phyloP scores from a whole-genome alignment of 2,888 invertebrate species.

The Lamproptera curius region DNA sequence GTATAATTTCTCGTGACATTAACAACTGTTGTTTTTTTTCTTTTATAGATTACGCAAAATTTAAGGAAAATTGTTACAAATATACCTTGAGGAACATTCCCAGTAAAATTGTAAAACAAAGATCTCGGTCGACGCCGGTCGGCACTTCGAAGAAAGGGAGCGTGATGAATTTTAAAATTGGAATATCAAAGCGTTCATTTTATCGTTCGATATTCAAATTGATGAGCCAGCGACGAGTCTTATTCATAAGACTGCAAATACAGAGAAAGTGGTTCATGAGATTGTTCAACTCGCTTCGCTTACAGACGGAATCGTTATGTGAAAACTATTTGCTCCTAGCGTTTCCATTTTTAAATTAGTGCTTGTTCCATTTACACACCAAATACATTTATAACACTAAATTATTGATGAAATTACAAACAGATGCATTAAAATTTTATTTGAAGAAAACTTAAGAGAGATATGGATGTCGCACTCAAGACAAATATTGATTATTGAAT shows the following conservation, averaged over 20 bases:
- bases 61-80: slow-evolving; percentile 24
- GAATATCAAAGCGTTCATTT: slow-evolving; percentile 44
- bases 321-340: slow-evolving; percentile 3
- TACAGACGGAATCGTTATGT: slow-evolving; percentile 9
- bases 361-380: background rate
- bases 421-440: background rate
- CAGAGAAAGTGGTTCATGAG: slow-evolving; percentile 14
- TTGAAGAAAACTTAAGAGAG: too few relatives aligned
- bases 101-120: slow-evolving; percentile 26
- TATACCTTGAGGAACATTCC: slow-evolving; percentile 17
- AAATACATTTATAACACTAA: background rate
- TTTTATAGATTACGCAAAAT: too few relatives aligned
- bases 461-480: too few relatives aligned
- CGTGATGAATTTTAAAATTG: slow-evolving; percentile 56
- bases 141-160: slow-evolving; percentile 29
- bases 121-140: slow-evolving; percentile 22
- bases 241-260: slow-evolving; percentile 21
- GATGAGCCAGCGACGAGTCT: slow-evolving; percentile 40
- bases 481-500: too few relatives aligned
- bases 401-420: background rate
- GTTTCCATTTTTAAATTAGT: background rate
- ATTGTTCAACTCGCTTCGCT: slow-evolving; percentile 18
- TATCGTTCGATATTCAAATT: slow-evolving; percentile 52
- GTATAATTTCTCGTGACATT: too few relatives aligned
- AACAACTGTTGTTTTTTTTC: too few relatives aligned